Evolutionary conservation across 2,797 vertebrate species (phyloP).

Genomic region (Oreonectes daqikongensis): DNA sequence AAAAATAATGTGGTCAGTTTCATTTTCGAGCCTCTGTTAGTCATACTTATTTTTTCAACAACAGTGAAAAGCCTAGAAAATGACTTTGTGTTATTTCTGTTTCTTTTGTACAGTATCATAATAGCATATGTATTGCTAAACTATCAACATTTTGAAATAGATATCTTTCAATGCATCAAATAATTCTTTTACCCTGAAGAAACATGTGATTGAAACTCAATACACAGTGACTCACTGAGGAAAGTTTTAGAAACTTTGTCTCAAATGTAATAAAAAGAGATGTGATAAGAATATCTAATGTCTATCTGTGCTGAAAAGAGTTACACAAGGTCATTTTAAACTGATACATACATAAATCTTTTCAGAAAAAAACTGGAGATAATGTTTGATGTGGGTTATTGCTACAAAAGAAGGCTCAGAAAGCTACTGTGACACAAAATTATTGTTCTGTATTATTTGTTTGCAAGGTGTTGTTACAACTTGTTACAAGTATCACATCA

Average conservation of each 20-base stretch:
- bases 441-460: background rate
- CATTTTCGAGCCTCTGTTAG: background rate
- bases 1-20: background rate
- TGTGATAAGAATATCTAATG: background rate
- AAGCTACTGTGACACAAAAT: background rate
- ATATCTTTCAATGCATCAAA: background rate
- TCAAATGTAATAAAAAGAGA: background rate
- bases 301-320: background rate
- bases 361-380: background rate
- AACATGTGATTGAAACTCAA: background rate
- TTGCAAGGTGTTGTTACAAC: too few species aligned
- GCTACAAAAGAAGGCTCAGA: background rate
- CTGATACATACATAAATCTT: background rate
- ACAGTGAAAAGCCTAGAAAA: background rate
- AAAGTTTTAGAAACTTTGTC: background rate
- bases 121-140: slow-evolving; percentile 4
- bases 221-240: slow-evolving; percentile 15
- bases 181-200: background rate
- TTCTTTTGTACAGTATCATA: background rate
- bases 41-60: background rate
- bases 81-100: background rate
- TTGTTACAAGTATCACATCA: too few species aligned
- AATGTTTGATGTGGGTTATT: background rate
- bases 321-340: background rate
- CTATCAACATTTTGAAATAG: slow-evolving; percentile 24